A percentile compares a stretch with the other conserved stretches of the same genome.
Evolutionary conservation across 2,797 vertebrate genomes (phyloP).

Genomic region (Mus minutoides): DNA sequence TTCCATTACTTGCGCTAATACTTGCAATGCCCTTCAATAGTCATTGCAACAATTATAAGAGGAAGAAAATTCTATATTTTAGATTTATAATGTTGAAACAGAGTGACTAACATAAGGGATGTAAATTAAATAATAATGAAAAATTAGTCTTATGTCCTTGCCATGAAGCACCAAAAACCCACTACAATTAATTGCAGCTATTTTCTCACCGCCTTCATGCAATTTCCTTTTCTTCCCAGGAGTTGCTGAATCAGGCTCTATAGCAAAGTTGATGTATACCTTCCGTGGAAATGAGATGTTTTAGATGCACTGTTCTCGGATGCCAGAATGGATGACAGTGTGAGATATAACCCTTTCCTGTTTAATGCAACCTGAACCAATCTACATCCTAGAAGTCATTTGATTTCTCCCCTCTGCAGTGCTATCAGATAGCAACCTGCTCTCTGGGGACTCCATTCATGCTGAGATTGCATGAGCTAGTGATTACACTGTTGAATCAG

Average conservation of each 20-base stretch:
- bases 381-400: constrained; percentile 84
- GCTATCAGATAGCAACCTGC: constrained; percentile 83
- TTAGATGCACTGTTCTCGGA: constrained; percentile 75
- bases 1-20: background rate
- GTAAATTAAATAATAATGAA: constrained; percentile 72
- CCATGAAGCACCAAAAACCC: constrained; percentile 29
- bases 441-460: constrained; percentile 84
- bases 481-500: constrained; percentile 87
- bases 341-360: constrained; percentile 83
- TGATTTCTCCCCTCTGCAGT: constrained; percentile 83
- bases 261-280: constrained; percentile 65
- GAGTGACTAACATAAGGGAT: constrained; percentile 35
- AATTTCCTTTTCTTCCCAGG: constrained; percentile 43
- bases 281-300: constrained; percentile 76
- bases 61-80: constrained; percentile 20
- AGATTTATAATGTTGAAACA: constrained; percentile 50
- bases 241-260: constrained; percentile 60
- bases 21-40: background rate
- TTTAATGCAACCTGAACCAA: constrained; percentile 84
- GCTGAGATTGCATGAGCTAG: constrained; percentile 87
- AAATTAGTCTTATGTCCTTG: constrained; percentile 58
- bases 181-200: constrained; percentile 73
- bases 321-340: constrained; percentile 79
- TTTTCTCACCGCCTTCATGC: constrained; percentile 17
- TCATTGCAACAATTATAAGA: constrained; percentile 13